These are phyloP conservation scores for Megastigmus dorsalis DNA, from an alignment of 2,888 invertebrate species.

Conservation along the genomic window DNA sequence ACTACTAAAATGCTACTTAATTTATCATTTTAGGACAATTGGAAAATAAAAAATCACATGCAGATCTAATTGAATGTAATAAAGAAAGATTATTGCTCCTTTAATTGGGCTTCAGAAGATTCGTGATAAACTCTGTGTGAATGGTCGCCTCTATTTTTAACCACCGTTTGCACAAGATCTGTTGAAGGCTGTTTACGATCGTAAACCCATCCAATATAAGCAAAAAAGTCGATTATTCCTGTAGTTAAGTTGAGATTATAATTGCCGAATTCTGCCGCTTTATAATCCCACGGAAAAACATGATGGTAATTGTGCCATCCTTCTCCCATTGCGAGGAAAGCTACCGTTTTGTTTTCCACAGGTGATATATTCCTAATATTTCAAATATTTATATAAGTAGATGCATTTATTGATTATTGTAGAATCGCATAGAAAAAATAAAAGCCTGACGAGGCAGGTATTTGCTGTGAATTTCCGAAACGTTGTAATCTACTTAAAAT, in stretches of 20 bases:
- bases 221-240: conserved; percentile 81
- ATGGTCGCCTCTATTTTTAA: conserved; percentile 78
- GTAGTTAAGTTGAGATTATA: conserved; percentile 81
- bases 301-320: conserved; percentile 87
- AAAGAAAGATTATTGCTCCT: conserved; percentile 5
- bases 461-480: too few species aligned
- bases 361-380: conserved; percentile 57
- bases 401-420: too few species aligned
- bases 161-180: conserved; percentile 76
- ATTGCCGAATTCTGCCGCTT: conserved; percentile 88
- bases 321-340: conserved; percentile 70
- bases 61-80: neutral
- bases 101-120: conserved; percentile 6
- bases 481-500: too few species aligned
- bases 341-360: conserved; percentile 60
- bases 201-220: conserved; percentile 85
- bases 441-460: too few species aligned
- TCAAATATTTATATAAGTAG: neutral
- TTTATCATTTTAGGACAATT: too few species aligned
- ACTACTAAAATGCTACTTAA: too few species aligned
- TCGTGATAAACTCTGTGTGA: conserved; percentile 54
- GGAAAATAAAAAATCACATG: neutral
- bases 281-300: conserved; percentile 95
- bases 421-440: too few species aligned
- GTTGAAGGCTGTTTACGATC: conserved; percentile 82